Percentiles rank a stretch among this genome's conserved stretches.
These are phyloP conservation scores for Mormyrus proboscirostris DNA, from an alignment of 2,797 vertebrate species.

Conservation along the genomic window DNA sequence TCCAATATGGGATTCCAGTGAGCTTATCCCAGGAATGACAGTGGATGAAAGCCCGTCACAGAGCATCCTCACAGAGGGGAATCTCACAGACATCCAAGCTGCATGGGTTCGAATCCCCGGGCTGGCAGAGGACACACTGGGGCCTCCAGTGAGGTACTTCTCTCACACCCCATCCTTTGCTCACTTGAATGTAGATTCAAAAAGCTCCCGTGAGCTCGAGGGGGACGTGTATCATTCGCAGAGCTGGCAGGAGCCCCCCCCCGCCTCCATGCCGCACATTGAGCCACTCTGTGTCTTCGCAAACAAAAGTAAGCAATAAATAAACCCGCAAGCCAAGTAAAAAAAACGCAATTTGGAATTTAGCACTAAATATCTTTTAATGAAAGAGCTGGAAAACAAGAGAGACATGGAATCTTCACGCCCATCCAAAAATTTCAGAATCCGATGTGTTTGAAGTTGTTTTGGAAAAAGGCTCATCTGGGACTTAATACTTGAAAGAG, in stretches of 20 bases:
- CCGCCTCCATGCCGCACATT: background rate
- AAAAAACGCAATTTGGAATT: background rate
- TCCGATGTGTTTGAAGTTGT: background rate
- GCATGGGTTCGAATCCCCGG: background rate
- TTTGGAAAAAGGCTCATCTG: background rate
- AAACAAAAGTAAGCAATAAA: background rate
- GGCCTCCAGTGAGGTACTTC: background rate
- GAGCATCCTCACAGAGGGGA: background rate
- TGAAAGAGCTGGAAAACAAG: background rate
- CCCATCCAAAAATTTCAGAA: background rate
- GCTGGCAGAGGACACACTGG: background rate
- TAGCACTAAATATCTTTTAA: background rate
- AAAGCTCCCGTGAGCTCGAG: background rate
- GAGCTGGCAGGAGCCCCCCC: background rate
- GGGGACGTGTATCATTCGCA: background rate
- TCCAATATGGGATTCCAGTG: background rate
- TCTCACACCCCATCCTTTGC: background rate
- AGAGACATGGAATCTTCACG: background rate
- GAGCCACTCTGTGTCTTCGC: background rate
- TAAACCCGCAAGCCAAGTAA: background rate
- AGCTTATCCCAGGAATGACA: background rate
- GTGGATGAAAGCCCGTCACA: background rate
- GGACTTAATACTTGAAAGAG: background rate
- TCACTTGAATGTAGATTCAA: background rate
- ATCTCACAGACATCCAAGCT: background rate